phyloP scores from a whole-genome alignment of 53 echinoderm and acorn worm species.

The Holothuria scabra region DNA sequence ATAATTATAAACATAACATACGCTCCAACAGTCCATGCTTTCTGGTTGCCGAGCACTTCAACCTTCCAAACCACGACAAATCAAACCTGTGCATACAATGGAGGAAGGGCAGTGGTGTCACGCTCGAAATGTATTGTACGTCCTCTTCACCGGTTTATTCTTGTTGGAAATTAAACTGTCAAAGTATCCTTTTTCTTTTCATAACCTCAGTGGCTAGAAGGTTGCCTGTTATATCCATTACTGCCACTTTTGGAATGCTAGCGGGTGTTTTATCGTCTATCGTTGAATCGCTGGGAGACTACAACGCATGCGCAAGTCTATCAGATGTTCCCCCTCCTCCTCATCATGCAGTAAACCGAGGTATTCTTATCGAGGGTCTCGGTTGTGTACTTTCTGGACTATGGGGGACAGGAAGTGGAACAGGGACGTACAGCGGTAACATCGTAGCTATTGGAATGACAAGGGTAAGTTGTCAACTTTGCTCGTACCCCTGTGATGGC shows the following conservation, averaged over 20 bases:
- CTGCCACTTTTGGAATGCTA: conserved; percentile 63
- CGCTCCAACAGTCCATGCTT: no score
- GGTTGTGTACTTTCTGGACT: conserved; percentile 78
- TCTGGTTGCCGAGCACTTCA: no score
- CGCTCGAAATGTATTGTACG: no score
- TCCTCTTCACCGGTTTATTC: no score
- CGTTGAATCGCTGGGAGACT: conserved; percentile 68
- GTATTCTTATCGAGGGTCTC: conserved; percentile 81
- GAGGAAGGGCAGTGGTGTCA: no score
- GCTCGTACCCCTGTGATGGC: no score
- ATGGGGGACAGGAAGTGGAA: conserved; percentile 85
- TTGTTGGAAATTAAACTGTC: no score
- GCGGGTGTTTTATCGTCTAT: conserved; percentile 70
- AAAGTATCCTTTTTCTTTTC: no score
- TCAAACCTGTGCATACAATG: no score
- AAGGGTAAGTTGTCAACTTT: conserved; percentile 57
- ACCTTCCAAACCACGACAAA: no score
- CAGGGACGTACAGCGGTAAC: conserved; percentile 71
- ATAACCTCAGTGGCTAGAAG: conserved; percentile 64
- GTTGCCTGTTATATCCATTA: conserved; percentile 53
- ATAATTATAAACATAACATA: no score
- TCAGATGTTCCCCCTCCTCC: conserved; percentile 86
- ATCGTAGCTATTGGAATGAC: conserved; percentile 74
- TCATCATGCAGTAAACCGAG: conserved; percentile 88
- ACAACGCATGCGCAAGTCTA: conserved; percentile 66